Conservation (phyloP, 2,797 vertebrate species). For the Hydrolagus colliei region DNA sequence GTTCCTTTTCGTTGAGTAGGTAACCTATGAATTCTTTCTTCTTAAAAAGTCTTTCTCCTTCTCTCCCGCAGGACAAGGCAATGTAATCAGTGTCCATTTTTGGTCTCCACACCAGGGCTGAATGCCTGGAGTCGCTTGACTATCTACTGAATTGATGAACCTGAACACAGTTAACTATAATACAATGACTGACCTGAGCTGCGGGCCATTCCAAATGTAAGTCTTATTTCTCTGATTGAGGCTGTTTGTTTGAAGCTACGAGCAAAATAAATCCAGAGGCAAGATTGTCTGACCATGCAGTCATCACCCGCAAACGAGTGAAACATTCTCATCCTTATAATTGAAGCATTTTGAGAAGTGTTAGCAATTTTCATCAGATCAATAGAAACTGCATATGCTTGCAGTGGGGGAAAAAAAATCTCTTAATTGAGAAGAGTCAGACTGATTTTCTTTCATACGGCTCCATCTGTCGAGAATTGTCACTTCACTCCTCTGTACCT, state of each 20-base stretch:
- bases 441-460: neutral
- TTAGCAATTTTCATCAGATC: conserved; percentile 18
- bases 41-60: too few relatives aligned
- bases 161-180: too few relatives aligned
- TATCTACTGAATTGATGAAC: too few relatives aligned
- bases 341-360: neutral
- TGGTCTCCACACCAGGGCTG: too few relatives aligned
- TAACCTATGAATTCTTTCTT: too few relatives aligned
- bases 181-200: neutral
- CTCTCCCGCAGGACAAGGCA: too few relatives aligned
- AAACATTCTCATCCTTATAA: conserved; percentile 6
- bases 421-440: neutral
- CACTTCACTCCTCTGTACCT: neutral
- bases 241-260: neutral
- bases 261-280: neutral
- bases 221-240: neutral
- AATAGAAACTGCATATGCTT: conserved; percentile 5
- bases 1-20: too few relatives aligned
- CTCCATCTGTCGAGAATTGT: neutral
- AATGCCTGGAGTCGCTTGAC: too few relatives aligned
- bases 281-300: neutral
- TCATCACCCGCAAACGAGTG: conserved; percentile 14
- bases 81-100: too few relatives aligned
- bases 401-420: neutral
- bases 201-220: neutral